Conservation (phyloP, 2,888 invertebrate genomes). For the Ariolimax columbianus region DNA sequence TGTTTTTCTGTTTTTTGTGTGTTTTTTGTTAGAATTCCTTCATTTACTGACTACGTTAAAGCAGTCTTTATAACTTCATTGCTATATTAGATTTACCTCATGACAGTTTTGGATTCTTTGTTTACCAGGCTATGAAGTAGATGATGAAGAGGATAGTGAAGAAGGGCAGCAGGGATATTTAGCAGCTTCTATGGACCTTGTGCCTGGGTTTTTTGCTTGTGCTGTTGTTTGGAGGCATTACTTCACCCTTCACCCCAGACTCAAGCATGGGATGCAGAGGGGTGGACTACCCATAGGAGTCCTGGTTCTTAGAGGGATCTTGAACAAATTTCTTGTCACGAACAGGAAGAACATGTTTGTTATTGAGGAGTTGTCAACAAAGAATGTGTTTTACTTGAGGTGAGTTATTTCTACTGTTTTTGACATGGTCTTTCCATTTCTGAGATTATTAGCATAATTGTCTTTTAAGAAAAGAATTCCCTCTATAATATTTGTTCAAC, state of each 20-base stretch:
- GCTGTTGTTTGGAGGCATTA: conserved; percentile 86
- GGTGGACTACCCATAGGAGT: conserved; percentile 66
- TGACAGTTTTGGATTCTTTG: not conserved
- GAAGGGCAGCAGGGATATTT: conserved; percentile 74
- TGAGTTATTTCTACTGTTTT: conserved; percentile 48
- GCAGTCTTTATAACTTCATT: too few relatives aligned
- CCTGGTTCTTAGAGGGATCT: conserved; percentile 83
- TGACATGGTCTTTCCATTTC: too few relatives aligned
- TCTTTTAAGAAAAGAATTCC: too few relatives aligned
- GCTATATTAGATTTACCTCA: too few relatives aligned
- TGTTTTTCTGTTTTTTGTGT: too few relatives aligned
- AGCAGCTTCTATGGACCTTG: conserved; percentile 80
- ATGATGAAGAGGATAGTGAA: conserved; percentile 73
- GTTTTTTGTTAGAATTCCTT: too few relatives aligned
- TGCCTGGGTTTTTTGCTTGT: conserved; percentile 86
- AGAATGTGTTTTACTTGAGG: conserved; percentile 77
- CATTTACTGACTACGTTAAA: too few relatives aligned
- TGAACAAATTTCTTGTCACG: conserved; percentile 85
- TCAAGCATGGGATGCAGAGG: conserved; percentile 80
- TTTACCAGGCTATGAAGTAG: conserved; percentile 60
- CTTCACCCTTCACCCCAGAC: conserved; percentile 85
- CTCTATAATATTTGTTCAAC: too few relatives aligned
- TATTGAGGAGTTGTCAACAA: conserved; percentile 81
- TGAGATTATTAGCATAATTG: too few relatives aligned
- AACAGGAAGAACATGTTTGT: conserved; percentile 89